Conservation (phyloP, 2,113 vertebrate genomes). For the Sapayoa aenigma region DNA sequence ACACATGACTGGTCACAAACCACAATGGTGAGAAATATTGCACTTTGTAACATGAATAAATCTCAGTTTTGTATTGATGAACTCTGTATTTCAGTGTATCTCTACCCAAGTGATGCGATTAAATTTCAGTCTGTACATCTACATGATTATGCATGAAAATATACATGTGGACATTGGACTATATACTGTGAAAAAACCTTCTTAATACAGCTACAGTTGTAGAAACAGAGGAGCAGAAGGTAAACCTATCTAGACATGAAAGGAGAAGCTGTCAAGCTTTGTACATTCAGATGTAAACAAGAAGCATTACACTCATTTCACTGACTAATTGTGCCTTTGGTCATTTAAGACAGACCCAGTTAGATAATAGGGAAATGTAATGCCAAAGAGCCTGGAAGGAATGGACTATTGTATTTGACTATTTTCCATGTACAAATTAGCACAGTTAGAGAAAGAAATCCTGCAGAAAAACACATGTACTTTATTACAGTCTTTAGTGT, state of each 20-base stretch:
- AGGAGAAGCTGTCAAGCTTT: background rate
- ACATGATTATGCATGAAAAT: background rate
- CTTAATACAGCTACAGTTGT: background rate
- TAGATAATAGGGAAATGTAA: slow-evolving; percentile 57
- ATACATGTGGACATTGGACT: background rate
- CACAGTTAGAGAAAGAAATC: slow-evolving; percentile 61
- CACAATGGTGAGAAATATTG: background rate
- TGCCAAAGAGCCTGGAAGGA: slow-evolving; percentile 59
- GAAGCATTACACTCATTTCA: slow-evolving; percentile 66
- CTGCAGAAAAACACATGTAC: slow-evolving; percentile 70
- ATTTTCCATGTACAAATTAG: slow-evolving; percentile 74
- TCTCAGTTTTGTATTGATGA: background rate
- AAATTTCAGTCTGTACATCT: background rate
- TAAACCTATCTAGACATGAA: background rate
- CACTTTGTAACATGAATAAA: background rate
- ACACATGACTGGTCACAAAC: background rate
- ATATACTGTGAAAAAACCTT: background rate
- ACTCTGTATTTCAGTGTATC: background rate
- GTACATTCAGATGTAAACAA: slow-evolving; percentile 57
- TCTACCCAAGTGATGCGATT: background rate
- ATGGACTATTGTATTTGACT: slow-evolving; percentile 71
- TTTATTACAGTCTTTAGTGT: slow-evolving; percentile 72
- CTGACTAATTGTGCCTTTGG: slow-evolving; percentile 56
- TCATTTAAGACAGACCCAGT: slow-evolving; percentile 64
- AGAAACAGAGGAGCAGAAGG: background rate